Conservation (phyloP, 2,888 invertebrate species). For the Podabrus alpinus region DNA sequence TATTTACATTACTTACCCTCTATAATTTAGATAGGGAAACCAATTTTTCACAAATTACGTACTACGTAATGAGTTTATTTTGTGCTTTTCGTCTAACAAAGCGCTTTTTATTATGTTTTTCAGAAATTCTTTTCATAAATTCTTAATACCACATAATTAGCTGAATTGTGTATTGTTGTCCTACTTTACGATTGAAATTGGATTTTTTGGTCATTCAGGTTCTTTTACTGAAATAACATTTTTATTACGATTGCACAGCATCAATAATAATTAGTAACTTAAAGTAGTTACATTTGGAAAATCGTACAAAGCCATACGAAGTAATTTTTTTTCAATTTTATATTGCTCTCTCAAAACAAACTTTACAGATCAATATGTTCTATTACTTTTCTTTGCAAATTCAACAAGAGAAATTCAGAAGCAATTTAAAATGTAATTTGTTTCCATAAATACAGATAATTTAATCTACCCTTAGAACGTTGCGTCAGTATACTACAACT, state of each 20-base stretch:
- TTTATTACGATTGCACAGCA: background rate
- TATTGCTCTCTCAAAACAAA: background rate
- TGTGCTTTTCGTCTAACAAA: background rate
- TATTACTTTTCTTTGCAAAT: background rate
- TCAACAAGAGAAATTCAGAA: background rate
- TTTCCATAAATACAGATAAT: background rate
- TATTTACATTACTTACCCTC: background rate
- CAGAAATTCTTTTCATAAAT: background rate
- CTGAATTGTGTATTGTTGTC: background rate
- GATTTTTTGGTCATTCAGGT: background rate
- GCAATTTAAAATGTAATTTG: background rate
- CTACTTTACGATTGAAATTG: background rate
- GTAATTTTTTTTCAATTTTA: background rate
- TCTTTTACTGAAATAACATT: background rate
- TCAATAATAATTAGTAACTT: background rate
- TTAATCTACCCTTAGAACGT: background rate
- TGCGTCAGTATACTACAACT: background rate
- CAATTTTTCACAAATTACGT: background rate
- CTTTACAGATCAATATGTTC: background rate
- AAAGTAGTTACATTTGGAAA: background rate
- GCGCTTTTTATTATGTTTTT: background rate
- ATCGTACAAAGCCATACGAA: background rate
- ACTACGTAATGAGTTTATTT: background rate
- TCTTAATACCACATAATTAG: background rate
- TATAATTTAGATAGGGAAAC: background rate